These are phyloP conservation scores for Gandaritis pyraliata DNA, from an alignment of 2,888 invertebrate species.

Conservation along the genomic window DNA sequence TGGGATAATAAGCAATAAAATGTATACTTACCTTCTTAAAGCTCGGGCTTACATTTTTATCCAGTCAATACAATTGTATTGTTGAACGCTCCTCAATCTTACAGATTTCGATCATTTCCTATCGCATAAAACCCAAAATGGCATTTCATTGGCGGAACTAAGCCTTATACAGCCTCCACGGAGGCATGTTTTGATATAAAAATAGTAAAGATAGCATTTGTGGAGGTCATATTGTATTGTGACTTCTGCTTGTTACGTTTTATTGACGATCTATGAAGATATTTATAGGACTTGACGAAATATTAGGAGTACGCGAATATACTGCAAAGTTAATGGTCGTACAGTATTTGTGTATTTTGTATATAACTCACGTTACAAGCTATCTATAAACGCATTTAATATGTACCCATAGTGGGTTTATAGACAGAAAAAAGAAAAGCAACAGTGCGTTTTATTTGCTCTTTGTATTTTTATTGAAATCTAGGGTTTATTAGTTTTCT, in stretches of 20 bases:
- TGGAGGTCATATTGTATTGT: conserved; percentile 16
- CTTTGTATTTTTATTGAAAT: no score
- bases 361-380: no score
- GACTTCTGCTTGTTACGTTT: conserved; percentile 25
- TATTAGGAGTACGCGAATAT: conserved; percentile 2
- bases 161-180: conserved; percentile 7
- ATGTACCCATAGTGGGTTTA: no score
- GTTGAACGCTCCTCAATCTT: conserved; percentile 5
- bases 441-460: no score
- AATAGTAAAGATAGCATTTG: conserved; percentile 17
- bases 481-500: no score
- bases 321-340: no score
- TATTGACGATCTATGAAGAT: conserved; percentile 15
- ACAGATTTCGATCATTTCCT: conserved; percentile 12
- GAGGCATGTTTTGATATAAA: conserved; percentile 18
- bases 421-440: no score
- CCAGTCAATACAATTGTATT: neutral
- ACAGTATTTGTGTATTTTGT: no score
- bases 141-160: conserved; percentile 15
- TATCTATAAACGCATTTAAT: no score
- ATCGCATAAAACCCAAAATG: conserved; percentile 20
- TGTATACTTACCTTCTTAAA: neutral
- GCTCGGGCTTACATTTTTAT: neutral
- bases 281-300: conserved; percentile 3
- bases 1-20: no score